Base-by-base conservation (phyloP, 2,113 vertebrate genomes). In the Orientallactaga bullata region DNA sequence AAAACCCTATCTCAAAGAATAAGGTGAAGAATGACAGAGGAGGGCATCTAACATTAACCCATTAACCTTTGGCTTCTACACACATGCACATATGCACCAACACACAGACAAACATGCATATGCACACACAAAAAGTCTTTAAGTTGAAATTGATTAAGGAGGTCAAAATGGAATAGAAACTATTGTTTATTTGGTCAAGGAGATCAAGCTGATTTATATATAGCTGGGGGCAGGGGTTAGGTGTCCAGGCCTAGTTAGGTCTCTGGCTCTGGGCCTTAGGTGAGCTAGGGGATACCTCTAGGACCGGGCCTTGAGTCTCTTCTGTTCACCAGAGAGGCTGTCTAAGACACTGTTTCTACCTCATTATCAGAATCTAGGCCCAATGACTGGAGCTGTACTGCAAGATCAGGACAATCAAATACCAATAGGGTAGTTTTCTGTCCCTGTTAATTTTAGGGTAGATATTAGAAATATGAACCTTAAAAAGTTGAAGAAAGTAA, bases 381-480 rank as follows among this genome's bases (percentile, higher is more conserved):
- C 7, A 35, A 47, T 72, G 26, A 28, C 60, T 20, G 0, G n/a
- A 39, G 37, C 12, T 81, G 9, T 58, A 18, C 60, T 82, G 85
- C 60, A 93, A 89, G 61, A 84, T 63, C 61, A 28, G 51, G 60
- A 82, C 66, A 47, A 20, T 0, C n/a, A 86, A 94, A 96, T 2
- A 0, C 47, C 58, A 47, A 42, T 90, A 84, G 0, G 55, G 76
- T 69, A 0, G 32, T 51, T 95, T 88, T 85, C 11, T 89, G 84
- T 94, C 66, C 18, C 78, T 93, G 72, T 60, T 92, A 30, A 92
- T 90, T 96, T 94, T 66, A 93, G 93, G 87, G 42, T 86, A 2
- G 1, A 72, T 65, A 87, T 84, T 78, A 95, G 83, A 96, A 95
- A 94, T n/a, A 0, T 2, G 32, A 95, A 93, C 96, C 86, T 95